A percentile compares a stretch with the other conserved stretches of the same genome.
Evolutionary conservation across 2,797 vertebrate genomes (phyloP).

Genomic region (Coregonus sp.): DNA sequence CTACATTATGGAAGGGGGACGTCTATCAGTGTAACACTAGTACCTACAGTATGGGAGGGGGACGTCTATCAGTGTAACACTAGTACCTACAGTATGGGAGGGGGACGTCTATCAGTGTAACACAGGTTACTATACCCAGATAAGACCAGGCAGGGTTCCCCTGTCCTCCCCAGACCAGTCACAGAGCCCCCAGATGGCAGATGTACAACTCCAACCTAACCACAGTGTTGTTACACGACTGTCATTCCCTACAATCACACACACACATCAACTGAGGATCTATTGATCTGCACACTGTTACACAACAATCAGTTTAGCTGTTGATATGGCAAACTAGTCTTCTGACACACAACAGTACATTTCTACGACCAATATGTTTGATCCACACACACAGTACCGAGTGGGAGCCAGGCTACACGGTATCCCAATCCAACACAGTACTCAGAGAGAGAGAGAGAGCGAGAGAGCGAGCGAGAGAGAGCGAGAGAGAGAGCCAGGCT

Average conservation of each 20-base stretch:
- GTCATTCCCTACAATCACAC: conserved; percentile 29
- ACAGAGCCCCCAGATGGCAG: background rate
- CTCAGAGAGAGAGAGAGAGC: too few relatives aligned
- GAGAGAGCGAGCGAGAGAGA: too few relatives aligned
- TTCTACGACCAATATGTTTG: background rate
- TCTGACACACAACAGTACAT: conserved; percentile 34
- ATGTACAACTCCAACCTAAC: background rate
- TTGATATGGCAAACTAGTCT: conserved; percentile 63
- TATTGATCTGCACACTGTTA: conserved; percentile 29
- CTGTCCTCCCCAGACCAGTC: background rate
- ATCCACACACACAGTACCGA: conserved; percentile 29
- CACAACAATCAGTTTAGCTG: conserved; percentile 56
- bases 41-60: too few relatives aligned
- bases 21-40: too few relatives aligned
- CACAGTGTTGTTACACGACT: background rate
- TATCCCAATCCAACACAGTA: too few relatives aligned
- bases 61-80: too few relatives aligned
- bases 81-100: too few relatives aligned
- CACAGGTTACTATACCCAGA: background rate
- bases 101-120: background rate
- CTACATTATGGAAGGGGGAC: too few relatives aligned
- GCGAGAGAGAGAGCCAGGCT: too few relatives aligned
- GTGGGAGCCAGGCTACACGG: too few relatives aligned
- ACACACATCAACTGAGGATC: conserved; percentile 9
- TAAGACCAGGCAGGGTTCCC: background rate